Conservation (phyloP, 2,888 invertebrate genomes). For the Conus canariensis region DNA sequence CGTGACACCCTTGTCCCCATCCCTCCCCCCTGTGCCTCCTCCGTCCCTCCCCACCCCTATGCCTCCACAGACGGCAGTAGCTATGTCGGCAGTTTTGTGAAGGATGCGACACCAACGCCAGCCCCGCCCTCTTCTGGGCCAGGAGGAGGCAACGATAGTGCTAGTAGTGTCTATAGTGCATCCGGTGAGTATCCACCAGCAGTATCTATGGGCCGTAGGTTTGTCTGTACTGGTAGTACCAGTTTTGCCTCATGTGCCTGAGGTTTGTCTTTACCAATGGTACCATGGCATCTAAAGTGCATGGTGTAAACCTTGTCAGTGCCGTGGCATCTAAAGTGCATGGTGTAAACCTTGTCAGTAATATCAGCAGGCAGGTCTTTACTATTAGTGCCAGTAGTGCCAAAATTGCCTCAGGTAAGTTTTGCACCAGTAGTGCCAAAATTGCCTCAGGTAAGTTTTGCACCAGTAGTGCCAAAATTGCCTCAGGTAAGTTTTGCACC, state of each 20-base stretch:
- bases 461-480: too few relatives aligned
- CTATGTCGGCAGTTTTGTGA: conserved; percentile 77
- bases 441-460: too few relatives aligned
- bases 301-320: too few relatives aligned
- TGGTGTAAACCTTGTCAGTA: too few relatives aligned
- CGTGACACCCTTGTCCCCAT: conserved; percentile 83
- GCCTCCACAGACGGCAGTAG: conserved; percentile 83
- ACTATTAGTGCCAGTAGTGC: too few relatives aligned
- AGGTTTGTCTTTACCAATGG: not conserved
- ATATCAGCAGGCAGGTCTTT: too few relatives aligned
- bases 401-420: too few relatives aligned
- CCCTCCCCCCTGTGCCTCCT: conserved; percentile 82
- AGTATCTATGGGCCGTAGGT: conserved; percentile 53
- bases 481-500: too few relatives aligned
- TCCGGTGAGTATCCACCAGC: conserved; percentile 47
- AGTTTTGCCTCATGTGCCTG: too few relatives aligned
- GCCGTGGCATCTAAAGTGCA: not conserved
- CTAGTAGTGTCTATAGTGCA: conserved; percentile 89
- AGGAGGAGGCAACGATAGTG: conserved; percentile 79
- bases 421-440: too few relatives aligned
- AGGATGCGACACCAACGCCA: conserved; percentile 59
- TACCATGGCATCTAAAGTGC: not conserved
- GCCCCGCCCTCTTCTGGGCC: conserved; percentile 46
- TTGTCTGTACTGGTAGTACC: not conserved
- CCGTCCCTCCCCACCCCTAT: conserved; percentile 65